Evolutionary conservation across 64 coral and sea anemone species (phyloP).

Genomic region (Porites lutea): DNA sequence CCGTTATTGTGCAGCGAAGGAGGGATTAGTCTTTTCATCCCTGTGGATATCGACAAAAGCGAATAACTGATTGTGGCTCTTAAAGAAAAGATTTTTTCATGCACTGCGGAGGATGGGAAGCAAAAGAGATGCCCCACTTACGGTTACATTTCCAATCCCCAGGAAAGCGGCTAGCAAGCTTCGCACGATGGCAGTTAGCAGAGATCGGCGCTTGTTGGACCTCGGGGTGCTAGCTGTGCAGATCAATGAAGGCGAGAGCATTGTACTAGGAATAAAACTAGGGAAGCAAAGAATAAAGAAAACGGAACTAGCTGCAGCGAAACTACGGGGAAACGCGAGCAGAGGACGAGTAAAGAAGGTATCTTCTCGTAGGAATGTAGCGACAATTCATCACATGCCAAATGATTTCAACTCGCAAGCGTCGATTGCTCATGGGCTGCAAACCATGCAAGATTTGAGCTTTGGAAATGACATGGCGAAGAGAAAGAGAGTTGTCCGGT

Average conservation of each 20-base stretch:
- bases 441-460: background rate
- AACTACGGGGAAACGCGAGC: slow-evolving; percentile 41
- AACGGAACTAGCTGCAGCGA: slow-evolving; percentile 47
- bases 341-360: slow-evolving; percentile 43
- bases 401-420: background rate
- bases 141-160: slow-evolving; percentile 83
- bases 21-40: background rate
- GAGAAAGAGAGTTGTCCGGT: background rate
- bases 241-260: slow-evolving; percentile 91
- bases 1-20: background rate
- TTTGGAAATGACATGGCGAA: background rate
- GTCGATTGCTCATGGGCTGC: background rate
- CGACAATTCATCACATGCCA: slow-evolving; percentile 44
- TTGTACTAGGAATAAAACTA: slow-evolving; percentile 88
- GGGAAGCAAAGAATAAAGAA: slow-evolving; percentile 70
- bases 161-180: slow-evolving; percentile 81
- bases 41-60: background rate
- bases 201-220: slow-evolving; percentile 81
- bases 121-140: slow-evolving; percentile 67
- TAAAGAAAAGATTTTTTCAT: slow-evolving; percentile 28
- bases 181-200: slow-evolving; percentile 83
- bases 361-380: slow-evolving; percentile 5
- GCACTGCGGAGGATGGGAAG: slow-evolving; percentile 8
- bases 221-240: slow-evolving; percentile 93
- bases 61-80: background rate